These are phyloP conservation scores for Bursaphelenchus okinawaensis DNA, from an alignment of 2,888 invertebrate species.

Conservation along the genomic window DNA sequence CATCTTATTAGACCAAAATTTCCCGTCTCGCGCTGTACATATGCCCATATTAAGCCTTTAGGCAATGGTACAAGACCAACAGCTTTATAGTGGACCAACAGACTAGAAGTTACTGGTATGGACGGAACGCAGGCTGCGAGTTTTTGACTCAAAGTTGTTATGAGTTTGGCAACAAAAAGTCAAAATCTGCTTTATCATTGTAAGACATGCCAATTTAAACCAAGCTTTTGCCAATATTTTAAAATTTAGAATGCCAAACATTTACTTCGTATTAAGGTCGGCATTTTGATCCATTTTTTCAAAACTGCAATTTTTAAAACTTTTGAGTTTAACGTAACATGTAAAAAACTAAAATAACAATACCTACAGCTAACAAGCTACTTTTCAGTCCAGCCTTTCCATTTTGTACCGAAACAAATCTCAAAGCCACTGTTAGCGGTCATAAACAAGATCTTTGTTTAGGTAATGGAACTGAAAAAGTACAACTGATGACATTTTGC, in stretches of 20 bases:
- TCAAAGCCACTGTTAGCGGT: neutral
- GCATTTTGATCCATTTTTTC: no score
- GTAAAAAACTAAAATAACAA: no score
- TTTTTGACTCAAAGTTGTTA: constrained; percentile 34
- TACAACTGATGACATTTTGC: neutral
- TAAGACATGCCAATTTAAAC: no score
- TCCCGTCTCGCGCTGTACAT: constrained; percentile 4
- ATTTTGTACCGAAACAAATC: constrained; percentile 15
- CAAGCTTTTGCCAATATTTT: no score
- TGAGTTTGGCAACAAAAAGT: constrained; percentile 24
- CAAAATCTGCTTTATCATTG: neutral
- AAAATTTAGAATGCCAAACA: no score
- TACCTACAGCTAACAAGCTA: no score
- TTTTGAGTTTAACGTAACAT: no score
- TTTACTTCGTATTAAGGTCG: no score
- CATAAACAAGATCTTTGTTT: constrained; percentile 8
- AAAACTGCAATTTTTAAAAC: no score
- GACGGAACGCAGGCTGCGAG: constrained; percentile 34
- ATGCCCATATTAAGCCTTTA: constrained; percentile 9
- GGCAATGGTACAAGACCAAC: constrained; percentile 38
- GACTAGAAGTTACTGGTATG: constrained; percentile 32
- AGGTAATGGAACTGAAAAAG: constrained; percentile 6
- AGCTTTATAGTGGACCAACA: constrained; percentile 23
- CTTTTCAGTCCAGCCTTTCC: constrained; percentile 16
- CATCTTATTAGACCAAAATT: neutral